These are phyloP conservation scores for Nasonia oneida DNA, from an alignment of 2,888 invertebrate species.

Conservation along the genomic window DNA sequence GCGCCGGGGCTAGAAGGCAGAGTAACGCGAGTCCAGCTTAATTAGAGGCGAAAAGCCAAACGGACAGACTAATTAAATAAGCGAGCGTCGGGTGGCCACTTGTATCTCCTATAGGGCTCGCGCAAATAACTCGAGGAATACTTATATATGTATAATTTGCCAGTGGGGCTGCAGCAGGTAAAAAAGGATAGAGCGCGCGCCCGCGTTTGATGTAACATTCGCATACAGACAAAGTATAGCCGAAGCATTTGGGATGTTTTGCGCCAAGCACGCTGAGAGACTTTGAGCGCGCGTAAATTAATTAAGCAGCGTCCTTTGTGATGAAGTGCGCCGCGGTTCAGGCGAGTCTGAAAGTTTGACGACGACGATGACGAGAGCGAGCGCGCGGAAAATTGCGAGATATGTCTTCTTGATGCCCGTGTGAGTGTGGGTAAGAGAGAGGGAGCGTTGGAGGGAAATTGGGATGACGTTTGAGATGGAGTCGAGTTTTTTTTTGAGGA, in stretches of 20 bases:
- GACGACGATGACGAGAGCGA: not conserved
- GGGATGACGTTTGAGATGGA: not conserved
- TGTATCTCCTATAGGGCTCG: slow-evolving; percentile 19
- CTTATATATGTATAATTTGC: not conserved
- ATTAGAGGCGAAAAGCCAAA: slow-evolving; percentile 63
- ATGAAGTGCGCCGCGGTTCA: not conserved
- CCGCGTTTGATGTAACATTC: slow-evolving; percentile 51
- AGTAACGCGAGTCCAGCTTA: slow-evolving; percentile 59
- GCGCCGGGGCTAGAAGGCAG: not conserved
- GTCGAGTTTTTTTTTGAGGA: too few species aligned
- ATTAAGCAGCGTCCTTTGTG: slow-evolving; percentile 51
- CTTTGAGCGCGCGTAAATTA: slow-evolving; percentile 53
- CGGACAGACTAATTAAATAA: slow-evolving; percentile 63
- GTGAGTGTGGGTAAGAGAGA: too few species aligned
- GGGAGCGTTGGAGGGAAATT: too few species aligned
- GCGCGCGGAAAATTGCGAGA: not conserved
- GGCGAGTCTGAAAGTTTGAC: slow-evolving; percentile 32
- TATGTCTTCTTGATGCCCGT: not conserved
- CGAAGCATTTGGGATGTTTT: slow-evolving; percentile 50
- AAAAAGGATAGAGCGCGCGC: slow-evolving; percentile 26
- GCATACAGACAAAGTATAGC: not conserved
- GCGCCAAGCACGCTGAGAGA: not conserved
- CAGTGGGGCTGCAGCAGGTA: not conserved
- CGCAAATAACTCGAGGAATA: not conserved
- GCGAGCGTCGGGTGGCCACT: slow-evolving; percentile 49